Conservation (phyloP, 2,113 vertebrate species). For the Triplophysa rosa region DNA sequence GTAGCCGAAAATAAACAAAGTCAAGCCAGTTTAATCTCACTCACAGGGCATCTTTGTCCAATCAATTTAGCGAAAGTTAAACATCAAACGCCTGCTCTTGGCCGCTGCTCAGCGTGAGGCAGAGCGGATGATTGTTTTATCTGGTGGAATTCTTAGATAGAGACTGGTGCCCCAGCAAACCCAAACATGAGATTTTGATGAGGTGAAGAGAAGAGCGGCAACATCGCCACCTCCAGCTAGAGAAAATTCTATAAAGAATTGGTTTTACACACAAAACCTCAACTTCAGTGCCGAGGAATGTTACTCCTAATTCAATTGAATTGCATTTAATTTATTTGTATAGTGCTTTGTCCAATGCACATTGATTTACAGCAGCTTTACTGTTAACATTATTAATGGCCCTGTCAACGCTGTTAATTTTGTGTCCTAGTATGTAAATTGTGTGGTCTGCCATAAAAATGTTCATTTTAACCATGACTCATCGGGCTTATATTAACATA, state of each 20-base stretch:
- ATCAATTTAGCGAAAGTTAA: conserved; percentile 66
- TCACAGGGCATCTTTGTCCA: conserved; percentile 61
- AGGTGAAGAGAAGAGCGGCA: conserved; percentile 42
- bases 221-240: not conserved
- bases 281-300: no score
- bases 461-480: no score
- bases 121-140: conserved; percentile 71
- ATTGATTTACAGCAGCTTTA: no score
- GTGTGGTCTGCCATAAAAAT: no score
- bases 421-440: no score
- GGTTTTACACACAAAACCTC: no score
- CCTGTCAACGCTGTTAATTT: no score
- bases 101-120: conserved; percentile 62
- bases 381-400: no score
- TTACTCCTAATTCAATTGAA: no score
- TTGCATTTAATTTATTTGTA: no score
- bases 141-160: conserved; percentile 71
- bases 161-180: conserved; percentile 14
- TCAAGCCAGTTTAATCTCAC: conserved; percentile 53
- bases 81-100: conserved; percentile 66
- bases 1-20: conserved; percentile 64
- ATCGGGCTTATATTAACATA: no score
- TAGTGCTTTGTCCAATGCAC: no score
- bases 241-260: not conserved
- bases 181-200: conserved; percentile 47